Evolutionary conservation across 2,888 invertebrate species (phyloP), one percentile per base, ranked within the genome.

Genomic region (Cosmopolites sordidus): DNA sequence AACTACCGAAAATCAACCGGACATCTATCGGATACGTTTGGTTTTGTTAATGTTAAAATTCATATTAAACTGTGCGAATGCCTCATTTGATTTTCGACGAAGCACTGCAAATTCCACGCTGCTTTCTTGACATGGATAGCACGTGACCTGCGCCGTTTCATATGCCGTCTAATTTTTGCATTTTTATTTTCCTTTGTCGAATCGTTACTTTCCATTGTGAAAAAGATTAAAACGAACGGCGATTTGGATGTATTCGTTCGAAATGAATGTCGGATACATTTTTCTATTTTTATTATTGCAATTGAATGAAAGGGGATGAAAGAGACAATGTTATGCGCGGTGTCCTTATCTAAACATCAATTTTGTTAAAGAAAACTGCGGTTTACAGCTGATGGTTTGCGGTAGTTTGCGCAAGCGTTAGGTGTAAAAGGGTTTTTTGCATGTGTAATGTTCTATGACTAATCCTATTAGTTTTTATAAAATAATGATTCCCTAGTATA

Each of bases 291-390:
- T 9, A 27, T 27, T 11, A 11, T 33, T 33, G 5, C 4, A 33
- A 33, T 33, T 33, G 33, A 12, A 27, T n/a, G 22, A 11, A 3
- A n/a, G 3, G 11, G n/a, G 33, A 3, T 3, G 12, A 33, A 11
- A 38, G 15, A n/a, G 39, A 38, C 39, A 11, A 22, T 11, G 16
- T 17, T 17, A 17, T n/a, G n/a, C 18, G 15, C 37, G 11, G 15
- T 2, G 4, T 46, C 46, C 38, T 46, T 46, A 46, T 46, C 46
- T 46, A 46, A 46, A 46, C 46, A 39, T 46, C 46, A 46, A 46
- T 46, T 46, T 46, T 33, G 16, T 46, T 38, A 2, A 22, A 38
- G 22, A 46, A 39, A 46, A 17, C 46, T 38, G 16, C 44, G 33
- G 16, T 33, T 12, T 30, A 37, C 46, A 46, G 46, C 38, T 46